phyloP scores from a whole-genome alignment of 2,888 invertebrate genomes.

The Protodeltote pygarga region DNA sequence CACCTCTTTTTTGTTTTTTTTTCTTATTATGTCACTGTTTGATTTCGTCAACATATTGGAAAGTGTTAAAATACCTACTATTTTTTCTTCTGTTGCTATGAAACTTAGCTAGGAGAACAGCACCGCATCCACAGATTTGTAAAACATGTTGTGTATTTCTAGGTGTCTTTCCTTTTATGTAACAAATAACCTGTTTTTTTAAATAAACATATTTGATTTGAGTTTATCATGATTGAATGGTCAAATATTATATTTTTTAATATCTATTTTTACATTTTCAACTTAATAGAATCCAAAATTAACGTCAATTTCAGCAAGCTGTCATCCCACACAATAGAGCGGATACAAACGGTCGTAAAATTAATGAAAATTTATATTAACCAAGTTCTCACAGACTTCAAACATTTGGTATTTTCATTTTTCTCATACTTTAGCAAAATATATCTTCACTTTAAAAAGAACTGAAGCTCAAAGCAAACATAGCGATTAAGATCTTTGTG shows the following conservation, averaged over 20 bases:
- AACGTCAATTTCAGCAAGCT: no score
- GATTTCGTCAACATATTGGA: constrained; percentile 15
- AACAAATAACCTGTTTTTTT: no score
- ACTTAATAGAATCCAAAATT: background rate
- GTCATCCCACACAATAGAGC: constrained; percentile 2
- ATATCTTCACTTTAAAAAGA: constrained; percentile 45
- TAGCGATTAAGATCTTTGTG: constrained; percentile 75
- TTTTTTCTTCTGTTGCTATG: no score
- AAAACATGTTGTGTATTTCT: no score
- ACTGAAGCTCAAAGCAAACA: constrained; percentile 50
- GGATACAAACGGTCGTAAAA: constrained; percentile 6
- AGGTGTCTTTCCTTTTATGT: no score
- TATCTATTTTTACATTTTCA: background rate
- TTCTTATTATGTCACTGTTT: constrained; percentile 17
- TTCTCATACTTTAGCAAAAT: constrained; percentile 32
- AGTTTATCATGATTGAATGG: no score
- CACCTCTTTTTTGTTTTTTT: constrained; percentile 29
- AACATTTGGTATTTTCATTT: constrained; percentile 33
- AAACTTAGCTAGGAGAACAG: no score
- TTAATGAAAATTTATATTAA: constrained; percentile 8
- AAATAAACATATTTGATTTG: no score
- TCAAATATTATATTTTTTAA: no score
- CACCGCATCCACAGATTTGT: no score
- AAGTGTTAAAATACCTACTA: constrained; percentile 8
- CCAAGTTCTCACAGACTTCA: constrained; percentile 28